Evolutionary conservation across 2,113 vertebrate species (phyloP), one percentile per base, ranked within the genome.

Genomic region (Litocranius walleri): DNA sequence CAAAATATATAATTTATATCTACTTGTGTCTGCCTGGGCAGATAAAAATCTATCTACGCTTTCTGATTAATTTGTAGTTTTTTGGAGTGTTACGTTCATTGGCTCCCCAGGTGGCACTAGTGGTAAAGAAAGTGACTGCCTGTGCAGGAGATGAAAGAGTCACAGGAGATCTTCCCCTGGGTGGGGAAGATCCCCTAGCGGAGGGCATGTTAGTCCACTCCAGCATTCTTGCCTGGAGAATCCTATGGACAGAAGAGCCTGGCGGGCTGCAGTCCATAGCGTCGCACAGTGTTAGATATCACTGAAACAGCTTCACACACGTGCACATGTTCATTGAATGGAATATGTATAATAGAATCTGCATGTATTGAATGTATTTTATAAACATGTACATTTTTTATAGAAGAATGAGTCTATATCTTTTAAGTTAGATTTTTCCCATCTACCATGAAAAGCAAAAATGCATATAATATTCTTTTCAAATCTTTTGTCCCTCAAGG

Each of bases 381-480:
- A 17, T 81, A 50, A 85, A 84, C 64, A 80, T 90, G 33, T 67
- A 57, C 23, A 7, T 91, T 87, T 98, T 97, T 87, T 36, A 80
- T 11, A 78, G 36, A 67, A 85, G 57, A 90, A 83, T 77, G 12
- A 54, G 29, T 62, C 50, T 77, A 27, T 30, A 67, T 3, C 43
- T 67, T 88, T 88, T 56, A 80, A 80, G n/a, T 62, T 94, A 88
- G 48, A 52, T 54, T 88, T 88, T 88, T 50, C 30, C 21, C 52
- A n/a, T 88, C 56, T 56, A 82, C 29, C 14, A 82, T 88, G 27
- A 81, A 56, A 84, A 52, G 36, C 77, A 74, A 80, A 88, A 64
- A 52, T 77, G 27, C 3, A 62, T 6, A 6, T 30, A 0, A 33
- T 91, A 89, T 91, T 48, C 17, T 74, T 94, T 57, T 52, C 40